Conservation (phyloP, 2,888 invertebrate species). For the Drosophila vallismaia region DNA sequence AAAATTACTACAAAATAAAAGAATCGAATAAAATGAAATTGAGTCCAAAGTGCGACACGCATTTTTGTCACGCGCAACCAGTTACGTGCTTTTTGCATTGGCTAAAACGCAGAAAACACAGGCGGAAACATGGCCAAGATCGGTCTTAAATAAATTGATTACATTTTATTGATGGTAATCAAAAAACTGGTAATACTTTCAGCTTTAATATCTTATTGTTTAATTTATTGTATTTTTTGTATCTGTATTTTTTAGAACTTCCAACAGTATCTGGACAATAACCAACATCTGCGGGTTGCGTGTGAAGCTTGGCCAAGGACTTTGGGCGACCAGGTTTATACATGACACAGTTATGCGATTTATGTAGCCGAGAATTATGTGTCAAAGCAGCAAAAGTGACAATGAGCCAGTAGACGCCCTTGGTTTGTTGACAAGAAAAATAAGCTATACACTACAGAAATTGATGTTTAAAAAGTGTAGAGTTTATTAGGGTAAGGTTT, state of each 20-base stretch:
- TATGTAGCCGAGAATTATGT: slow-evolving; percentile 76
- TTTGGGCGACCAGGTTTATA: slow-evolving; percentile 41
- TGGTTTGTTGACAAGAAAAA: slow-evolving; percentile 59
- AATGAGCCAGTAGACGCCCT: slow-evolving; percentile 61
- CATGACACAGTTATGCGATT: slow-evolving; percentile 80
- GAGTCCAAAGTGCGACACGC: slow-evolving; percentile 60
- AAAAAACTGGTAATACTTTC: no score
- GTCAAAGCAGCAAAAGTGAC: slow-evolving; percentile 67
- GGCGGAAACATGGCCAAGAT: background rate
- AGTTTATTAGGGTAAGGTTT: background rate
- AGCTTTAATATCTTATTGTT: background rate
- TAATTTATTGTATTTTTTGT: background rate
- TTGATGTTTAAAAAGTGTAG: background rate
- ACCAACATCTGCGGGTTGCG: slow-evolving; percentile 49
- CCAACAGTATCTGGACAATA: slow-evolving; percentile 29
- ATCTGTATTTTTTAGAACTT: background rate
- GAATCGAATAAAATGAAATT: slow-evolving; percentile 10
- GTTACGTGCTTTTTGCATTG: slow-evolving; percentile 53
- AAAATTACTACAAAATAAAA: slow-evolving; percentile 20
- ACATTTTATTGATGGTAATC: no score
- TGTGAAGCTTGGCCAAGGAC: slow-evolving; percentile 44
- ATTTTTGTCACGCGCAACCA: slow-evolving; percentile 63
- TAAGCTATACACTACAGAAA: slow-evolving; percentile 15
- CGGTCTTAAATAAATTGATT: no score
- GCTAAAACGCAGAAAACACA: background rate